phyloP scores from a whole-genome alignment of 2,797 vertebrate species.

The Labeo calbasu region DNA sequence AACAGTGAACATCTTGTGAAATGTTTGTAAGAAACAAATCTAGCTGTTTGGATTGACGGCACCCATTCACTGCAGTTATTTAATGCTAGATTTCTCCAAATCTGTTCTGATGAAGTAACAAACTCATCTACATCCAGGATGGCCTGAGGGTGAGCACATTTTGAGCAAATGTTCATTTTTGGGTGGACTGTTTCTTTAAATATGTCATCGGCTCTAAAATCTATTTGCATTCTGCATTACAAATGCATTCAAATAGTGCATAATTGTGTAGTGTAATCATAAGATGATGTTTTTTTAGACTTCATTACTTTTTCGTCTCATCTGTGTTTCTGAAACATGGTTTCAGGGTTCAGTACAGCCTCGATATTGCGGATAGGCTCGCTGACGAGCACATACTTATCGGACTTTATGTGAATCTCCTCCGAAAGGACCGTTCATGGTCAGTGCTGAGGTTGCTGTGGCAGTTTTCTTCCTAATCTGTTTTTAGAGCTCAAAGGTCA shows the following conservation, averaged over 20 bases:
- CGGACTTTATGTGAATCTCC: slow-evolving; percentile 95
- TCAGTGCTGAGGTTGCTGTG: slow-evolving; percentile 79
- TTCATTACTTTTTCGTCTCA: slow-evolving; percentile 66
- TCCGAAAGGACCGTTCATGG: slow-evolving; percentile 93
- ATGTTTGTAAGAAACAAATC: not conserved
- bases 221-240: not conserved
- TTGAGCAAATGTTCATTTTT: not conserved
- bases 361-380: slow-evolving; percentile 97
- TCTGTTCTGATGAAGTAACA: not conserved
- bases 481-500: slow-evolving; percentile 20
- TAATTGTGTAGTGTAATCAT: not conserved
- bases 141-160: not conserved
- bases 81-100: not conserved
- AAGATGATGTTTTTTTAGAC: not conserved
- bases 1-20: not conserved
- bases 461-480: slow-evolving; percentile 27
- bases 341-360: slow-evolving; percentile 96
- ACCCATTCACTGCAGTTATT: not conserved
- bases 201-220: not conserved
- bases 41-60: not conserved
- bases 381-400: slow-evolving; percentile 99
- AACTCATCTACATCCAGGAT: not conserved
- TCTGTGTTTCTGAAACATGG: slow-evolving; percentile 76
- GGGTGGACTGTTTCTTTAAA: not conserved
- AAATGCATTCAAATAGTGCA: not conserved